Conservation (phyloP, 2,113 vertebrate genomes). For the Bufo gargarizans region DNA sequence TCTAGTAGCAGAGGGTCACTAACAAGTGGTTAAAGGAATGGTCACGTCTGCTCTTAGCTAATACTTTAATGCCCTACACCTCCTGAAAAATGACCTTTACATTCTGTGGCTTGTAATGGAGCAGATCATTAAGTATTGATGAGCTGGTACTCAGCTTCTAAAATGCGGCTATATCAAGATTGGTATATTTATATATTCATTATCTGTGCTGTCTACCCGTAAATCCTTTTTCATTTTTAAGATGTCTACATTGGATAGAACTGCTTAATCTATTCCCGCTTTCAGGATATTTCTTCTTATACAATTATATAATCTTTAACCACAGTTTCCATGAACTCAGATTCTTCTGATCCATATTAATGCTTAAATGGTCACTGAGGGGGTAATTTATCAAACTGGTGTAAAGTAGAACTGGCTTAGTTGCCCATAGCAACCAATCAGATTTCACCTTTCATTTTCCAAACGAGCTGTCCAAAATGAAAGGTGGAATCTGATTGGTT, state of each 20-base stretch:
- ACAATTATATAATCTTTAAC: background rate
- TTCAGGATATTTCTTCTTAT: background rate
- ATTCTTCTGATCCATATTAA: too few relatives aligned
- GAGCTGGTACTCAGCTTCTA: constrained; percentile 52
- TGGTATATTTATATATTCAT: constrained; percentile 44
- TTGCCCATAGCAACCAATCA: too few relatives aligned
- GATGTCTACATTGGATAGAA: background rate
- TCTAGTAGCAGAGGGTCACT: constrained; percentile 19
- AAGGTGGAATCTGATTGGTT: too few relatives aligned
- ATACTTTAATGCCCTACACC: background rate
- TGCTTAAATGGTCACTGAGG: too few relatives aligned
- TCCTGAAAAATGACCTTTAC: constrained; percentile 60
- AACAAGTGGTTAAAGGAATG: constrained; percentile 4
- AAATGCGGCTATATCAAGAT: constrained; percentile 57
- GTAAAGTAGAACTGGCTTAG: too few relatives aligned
- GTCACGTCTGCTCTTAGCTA: constrained; percentile 12
- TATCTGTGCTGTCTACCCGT: background rate
- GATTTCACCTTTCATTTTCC: too few relatives aligned
- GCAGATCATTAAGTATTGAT: constrained; percentile 57
- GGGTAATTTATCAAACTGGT: too few relatives aligned
- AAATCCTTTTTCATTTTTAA: constrained; percentile 6
- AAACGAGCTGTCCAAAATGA: too few relatives aligned
- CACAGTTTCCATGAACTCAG: background rate
- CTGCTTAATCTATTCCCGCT: background rate
- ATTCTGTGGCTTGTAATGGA: constrained; percentile 52